Evolutionary conservation across 2,888 invertebrate genomes (phyloP), one percentile per base, ranked within the genome.

Genomic region (Rhagonycha fulva): DNA sequence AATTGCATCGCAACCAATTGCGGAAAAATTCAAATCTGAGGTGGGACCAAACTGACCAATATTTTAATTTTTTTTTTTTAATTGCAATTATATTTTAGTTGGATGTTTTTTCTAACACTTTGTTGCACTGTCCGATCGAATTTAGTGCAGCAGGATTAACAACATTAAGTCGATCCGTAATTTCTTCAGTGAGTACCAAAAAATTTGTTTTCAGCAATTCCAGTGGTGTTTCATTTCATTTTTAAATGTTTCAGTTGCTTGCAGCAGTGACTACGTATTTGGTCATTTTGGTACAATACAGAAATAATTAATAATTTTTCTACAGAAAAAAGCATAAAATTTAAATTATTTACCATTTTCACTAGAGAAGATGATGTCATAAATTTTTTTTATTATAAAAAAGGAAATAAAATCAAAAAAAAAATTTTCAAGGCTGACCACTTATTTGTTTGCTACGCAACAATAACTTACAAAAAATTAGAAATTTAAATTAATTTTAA

Each of bases 131-230:
- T 12, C 62, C 30, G 23, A n/a, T 62, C 7, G 70, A 70, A 19
- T 70, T 70, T 30, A 70, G 14, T 28, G 70, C 70, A 14, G 62
- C 61, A 12, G 70, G 70, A 62, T 24, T 70, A 26, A 30, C 70
- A 62, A 26, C 9, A 30, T 62, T 70, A 4, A 62, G 28, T 19
- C 70, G 70, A 11, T 62, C 62, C 4, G 14, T 70, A n/a, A 19
- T 70, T 9, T 62, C 70, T 12, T 62, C 62, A 7, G 70, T 70
- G 30, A 62, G 70, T 70, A 60, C 11, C 30, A 4, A 7, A 7
- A 26, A 26, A 26, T 26, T 0, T 26, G 19, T 19, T 19, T 19
- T 19, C 1, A 2, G 19, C 19, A 19, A 19, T 19, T 19, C 19
- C 19, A 19, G 19, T 19, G 19, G 19, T 19, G 19, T 26, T 26